phyloP scores from a whole-genome alignment of 2,888 invertebrate species.

The Hydrotaea cyrtoneurina region DNA sequence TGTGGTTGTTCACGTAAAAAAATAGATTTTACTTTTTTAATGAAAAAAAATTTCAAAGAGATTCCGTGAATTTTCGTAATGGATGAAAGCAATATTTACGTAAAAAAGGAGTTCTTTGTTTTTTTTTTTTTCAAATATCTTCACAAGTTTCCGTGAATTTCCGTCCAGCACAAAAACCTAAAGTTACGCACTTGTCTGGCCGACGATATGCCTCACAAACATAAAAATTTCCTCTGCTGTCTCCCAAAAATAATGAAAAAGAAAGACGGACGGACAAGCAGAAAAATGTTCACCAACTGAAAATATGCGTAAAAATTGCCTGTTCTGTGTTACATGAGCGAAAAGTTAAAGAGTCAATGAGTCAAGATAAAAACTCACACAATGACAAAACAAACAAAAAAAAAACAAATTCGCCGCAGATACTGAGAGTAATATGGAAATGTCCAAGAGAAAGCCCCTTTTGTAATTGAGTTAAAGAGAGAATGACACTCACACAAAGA shows the following conservation, averaged over 20 bases:
- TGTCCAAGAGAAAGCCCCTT: background rate
- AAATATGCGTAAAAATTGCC: constrained; percentile 15
- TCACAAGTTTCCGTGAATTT: background rate
- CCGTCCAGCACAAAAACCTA: constrained; percentile 6
- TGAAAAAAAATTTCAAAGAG: too few relatives aligned
- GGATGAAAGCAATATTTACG: too few relatives aligned
- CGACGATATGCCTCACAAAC: constrained; percentile 18
- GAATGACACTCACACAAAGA: background rate
- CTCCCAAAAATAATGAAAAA: background rate
- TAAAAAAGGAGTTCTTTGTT: background rate
- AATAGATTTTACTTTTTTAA: too few relatives aligned
- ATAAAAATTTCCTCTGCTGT: constrained; percentile 21
- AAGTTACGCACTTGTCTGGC: constrained; percentile 33
- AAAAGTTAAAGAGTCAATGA: background rate
- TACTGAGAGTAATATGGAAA: background rate
- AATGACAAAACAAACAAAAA: background rate
- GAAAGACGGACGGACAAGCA: background rate
- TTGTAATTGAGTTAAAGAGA: constrained; percentile 24
- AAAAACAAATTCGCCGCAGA: constrained; percentile 61
- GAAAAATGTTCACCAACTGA: background rate
- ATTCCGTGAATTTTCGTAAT: too few relatives aligned
- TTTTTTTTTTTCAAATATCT: background rate
- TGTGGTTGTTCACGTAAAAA: too few relatives aligned
- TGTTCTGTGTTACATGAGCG: background rate
- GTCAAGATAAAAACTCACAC: constrained; percentile 5